Evolutionary conservation across 2,888 invertebrate genomes (phyloP), one percentile per base, ranked within the genome.

Genomic region (Drosophila helvetica): DNA sequence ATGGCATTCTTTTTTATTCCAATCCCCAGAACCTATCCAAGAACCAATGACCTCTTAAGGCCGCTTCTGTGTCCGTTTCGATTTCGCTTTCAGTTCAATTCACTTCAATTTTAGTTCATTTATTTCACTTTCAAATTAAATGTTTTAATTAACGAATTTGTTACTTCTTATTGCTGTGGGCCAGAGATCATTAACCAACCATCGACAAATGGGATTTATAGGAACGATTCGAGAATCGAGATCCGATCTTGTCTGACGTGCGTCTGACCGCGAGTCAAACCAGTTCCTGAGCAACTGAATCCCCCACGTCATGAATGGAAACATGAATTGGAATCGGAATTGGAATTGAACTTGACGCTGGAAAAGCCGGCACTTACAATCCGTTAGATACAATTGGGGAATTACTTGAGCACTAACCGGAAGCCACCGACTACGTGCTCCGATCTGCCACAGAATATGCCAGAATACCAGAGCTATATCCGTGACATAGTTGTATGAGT

Each of bases 211-310:
- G 62, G 50, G 46, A 55, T 57, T 57, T 62, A 75, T 62, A 65
- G 78, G 71, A 86, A 79, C 72, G 47, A 58, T 65, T 64, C 73
- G 33, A 33, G 33, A 33, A 4, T 9, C 19, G 19, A 52, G 15
- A 38, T 61, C 72, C 63, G 67, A 68, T 56, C 50, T 68, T 48
- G 76, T 82, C 83, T 86, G 80, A 73, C 72, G 72, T 76, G 72
- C 63, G 76, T 88, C 76, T 86, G 80, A 67, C 61, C 55, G 74
- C 48, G 52, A 58, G 70, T 18, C 63, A 79, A 83, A 76, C 83
- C 83, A 67, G 83, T 83, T 75, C 52, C 62, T 50, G 58, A 54
- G 79, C 42, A 25, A 27, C 17, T 38, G 25, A 71, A 72, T 68
- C 46, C 46, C 50, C 25, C 74, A 25, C 57, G 63, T 76, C 81